Conservation (phyloP, 2,797 vertebrate species). For the Danionella dracula region DNA sequence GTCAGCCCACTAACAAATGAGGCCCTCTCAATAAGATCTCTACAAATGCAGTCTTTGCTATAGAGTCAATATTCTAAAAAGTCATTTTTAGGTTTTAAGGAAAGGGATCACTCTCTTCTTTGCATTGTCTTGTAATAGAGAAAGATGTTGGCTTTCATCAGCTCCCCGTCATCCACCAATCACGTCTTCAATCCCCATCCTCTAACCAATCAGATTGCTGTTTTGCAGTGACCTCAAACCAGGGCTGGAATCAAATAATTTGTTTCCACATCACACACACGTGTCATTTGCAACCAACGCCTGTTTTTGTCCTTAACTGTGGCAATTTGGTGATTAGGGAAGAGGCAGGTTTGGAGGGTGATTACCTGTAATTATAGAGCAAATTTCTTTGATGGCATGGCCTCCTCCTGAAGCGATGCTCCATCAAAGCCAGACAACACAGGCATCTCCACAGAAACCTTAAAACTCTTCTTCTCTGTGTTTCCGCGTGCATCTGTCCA, state of each 20-base stretch:
- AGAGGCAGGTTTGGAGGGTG: constrained; percentile 67
- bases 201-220: constrained; percentile 46
- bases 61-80: no score
- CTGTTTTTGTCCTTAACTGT: constrained; percentile 67
- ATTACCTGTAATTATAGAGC: constrained; percentile 81
- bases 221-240: constrained; percentile 46
- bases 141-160: constrained; percentile 37
- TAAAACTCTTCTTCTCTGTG: constrained; percentile 44
- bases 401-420: constrained; percentile 63
- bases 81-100: no score
- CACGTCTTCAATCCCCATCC: constrained; percentile 55
- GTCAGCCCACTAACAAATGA: constrained; percentile 68
- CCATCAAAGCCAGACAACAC: constrained; percentile 54
- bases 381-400: constrained; percentile 71
- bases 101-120: constrained; percentile 59
- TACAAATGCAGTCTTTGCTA: no score
- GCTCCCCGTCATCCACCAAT: constrained; percentile 11
- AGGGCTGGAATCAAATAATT: constrained; percentile 69
- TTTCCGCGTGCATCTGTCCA: neutral
- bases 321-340: constrained; percentile 74
- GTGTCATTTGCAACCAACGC: constrained; percentile 65
- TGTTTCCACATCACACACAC: constrained; percentile 65
- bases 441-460: constrained; percentile 44
- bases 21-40: constrained; percentile 59
- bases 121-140: constrained; percentile 62